These are phyloP conservation scores for Clarias platycephalus DNA, from an alignment of 2,797 vertebrate genomes.

Conservation along the genomic window DNA sequence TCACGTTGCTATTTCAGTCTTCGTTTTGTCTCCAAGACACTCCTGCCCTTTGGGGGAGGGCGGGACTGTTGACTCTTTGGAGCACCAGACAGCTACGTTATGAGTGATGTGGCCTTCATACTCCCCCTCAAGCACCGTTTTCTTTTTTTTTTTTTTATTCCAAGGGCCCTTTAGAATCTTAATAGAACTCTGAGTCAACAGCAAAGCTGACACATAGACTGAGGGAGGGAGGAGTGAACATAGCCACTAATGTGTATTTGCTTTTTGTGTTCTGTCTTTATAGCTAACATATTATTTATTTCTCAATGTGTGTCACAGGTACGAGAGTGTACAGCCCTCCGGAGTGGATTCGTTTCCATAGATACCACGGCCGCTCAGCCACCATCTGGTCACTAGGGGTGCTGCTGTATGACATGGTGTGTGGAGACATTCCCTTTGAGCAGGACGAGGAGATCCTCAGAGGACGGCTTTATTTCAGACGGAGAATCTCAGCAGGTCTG, in stretches of 20 bases:
- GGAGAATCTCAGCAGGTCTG: constrained; percentile 88
- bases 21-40: constrained; percentile 80
- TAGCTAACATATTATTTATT: constrained; percentile 12
- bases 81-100: constrained; percentile 49
- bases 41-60: constrained; percentile 60
- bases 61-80: constrained; percentile 34
- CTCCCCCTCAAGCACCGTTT: background rate
- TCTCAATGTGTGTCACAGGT: constrained; percentile 68
- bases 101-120: constrained; percentile 34
- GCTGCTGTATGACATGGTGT: constrained; percentile 95
- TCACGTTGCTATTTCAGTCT: constrained; percentile 70
- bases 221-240: background rate
- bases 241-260: background rate
- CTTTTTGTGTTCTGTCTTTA: constrained; percentile 3
- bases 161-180: constrained; percentile 8
- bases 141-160: constrained; percentile 20
- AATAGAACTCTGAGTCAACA: constrained; percentile 6
- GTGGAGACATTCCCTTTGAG: constrained; percentile 95
- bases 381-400: constrained; percentile 96
- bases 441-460: constrained; percentile 94
- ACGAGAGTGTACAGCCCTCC: constrained; percentile 95
- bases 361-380: constrained; percentile 94
- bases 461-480: constrained; percentile 89
- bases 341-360: constrained; percentile 94
- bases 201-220: background rate